Evolutionary conservation across 2,888 invertebrate genomes (phyloP).

Genomic region (Deladenus siricidicola): DNA sequence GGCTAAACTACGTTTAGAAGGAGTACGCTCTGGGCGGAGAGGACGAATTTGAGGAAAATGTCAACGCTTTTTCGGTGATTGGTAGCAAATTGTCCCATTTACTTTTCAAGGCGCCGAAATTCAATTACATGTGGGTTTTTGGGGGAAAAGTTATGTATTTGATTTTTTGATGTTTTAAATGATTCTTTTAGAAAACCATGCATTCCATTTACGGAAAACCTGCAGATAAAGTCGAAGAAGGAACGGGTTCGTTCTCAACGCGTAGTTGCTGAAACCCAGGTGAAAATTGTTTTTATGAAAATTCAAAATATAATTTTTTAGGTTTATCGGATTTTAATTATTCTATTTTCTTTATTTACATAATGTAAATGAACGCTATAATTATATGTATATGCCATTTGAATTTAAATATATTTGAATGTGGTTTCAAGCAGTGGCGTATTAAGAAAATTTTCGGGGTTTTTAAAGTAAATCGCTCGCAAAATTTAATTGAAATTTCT

Average conservation of each 20-base stretch:
- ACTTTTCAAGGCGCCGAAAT: constrained; percentile 6
- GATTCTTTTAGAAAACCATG: constrained; percentile 12
- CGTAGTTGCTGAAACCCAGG: not conserved
- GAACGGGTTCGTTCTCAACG: not conserved
- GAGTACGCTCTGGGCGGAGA: not conserved
- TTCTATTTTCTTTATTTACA: too few relatives aligned
- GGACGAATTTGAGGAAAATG: not conserved
- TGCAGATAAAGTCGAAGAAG: not conserved
- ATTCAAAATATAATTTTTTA: too few relatives aligned
- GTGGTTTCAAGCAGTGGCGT: too few relatives aligned
- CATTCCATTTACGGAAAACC: constrained; percentile 5
- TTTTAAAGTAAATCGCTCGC: too few relatives aligned
- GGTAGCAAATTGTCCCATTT: constrained; percentile 3
- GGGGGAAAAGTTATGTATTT: not conserved
- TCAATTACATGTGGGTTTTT: constrained; percentile 8
- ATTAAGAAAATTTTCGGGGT: too few relatives aligned
- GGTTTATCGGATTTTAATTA: too few relatives aligned
- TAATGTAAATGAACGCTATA: too few relatives aligned
- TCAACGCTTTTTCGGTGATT: not conserved
- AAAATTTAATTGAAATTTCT: too few relatives aligned
- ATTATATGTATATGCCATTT: too few relatives aligned
- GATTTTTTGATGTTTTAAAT: not conserved
- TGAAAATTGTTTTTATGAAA: too few relatives aligned
- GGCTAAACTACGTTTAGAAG: not conserved
- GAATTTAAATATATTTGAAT: too few relatives aligned